Evolutionary conservation across 1,140 invertebrate genomes (phyloP), one percentile per base, ranked within the genome.

Genomic region (Drosophila tristis): DNA sequence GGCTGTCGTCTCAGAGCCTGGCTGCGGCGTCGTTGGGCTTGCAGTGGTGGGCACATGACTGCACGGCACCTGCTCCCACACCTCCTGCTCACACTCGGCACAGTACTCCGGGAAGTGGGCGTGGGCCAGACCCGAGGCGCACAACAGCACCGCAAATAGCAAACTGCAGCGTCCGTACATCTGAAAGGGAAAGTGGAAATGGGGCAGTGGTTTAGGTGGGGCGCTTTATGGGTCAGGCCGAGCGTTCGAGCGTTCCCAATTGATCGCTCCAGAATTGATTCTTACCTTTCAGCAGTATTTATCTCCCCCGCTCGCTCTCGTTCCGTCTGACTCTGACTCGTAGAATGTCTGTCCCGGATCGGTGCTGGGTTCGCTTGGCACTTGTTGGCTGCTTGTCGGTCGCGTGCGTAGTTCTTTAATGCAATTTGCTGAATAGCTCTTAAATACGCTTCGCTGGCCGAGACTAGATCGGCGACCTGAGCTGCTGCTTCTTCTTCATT

Each of bases 1-100:
- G 1, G 47, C 39, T 7, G 76, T 74, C 5, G 65, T 53, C 2
- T 13, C 9, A 16, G 9, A 20, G 3, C 55, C 29, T 0, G 60
- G 55, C 11, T n/a, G 39, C 11, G 13, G 13, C 15, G 16, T 42
- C 8, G 55, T 29, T 5, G 59, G 57, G 0, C 31, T 61, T 57
- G 1, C 4, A 0, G 78, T 90, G 20, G 74, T 78, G 29, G 77
- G 70, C 0, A 91, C 61, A 25, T 90, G 73, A 35, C 68, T 84
- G 62, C 90, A 91, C 0, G 90, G 86, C 56, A 91, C 90, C 49
- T 91, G 90, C 20, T 91, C 86, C 90, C 90, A 91, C 25, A 91
- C 74, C 66, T 91, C 90, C 71, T 91, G 86, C 47, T 91, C 90
- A 29, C 90, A 91, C 6, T 89, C 86, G 5, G 80, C 75, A 44